Base-by-base conservation (phyloP, 2,888 invertebrate species). In the Watsonalla cultraria region DNA sequence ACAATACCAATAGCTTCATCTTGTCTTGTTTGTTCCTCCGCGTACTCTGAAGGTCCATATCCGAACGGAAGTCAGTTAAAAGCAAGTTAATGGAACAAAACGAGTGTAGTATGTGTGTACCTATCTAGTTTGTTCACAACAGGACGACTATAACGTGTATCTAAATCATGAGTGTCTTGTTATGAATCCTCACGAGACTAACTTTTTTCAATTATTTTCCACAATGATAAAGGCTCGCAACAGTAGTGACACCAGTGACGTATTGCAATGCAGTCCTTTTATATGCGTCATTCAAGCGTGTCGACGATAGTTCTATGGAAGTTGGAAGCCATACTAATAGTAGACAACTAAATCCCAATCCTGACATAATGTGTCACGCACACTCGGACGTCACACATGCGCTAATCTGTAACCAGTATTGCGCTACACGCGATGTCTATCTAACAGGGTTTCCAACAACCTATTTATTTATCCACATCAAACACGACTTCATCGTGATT, bases 311-410 rank as follows among this genome's bases (percentile, higher is more conserved):
- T 9, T 8, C 60, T 14, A 50, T 57, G 59, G 64, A 60, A 69
- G 24, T 24, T 24, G 66, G 70, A 68, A 56, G 60, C 65, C 74
- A 72, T 72, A 71, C 69, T 65, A 61, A 65, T 63, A 64, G 59
- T 58, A 56, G 72, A 64, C 72, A 69, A 54, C 51, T 53, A 55
- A 65, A 63, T 56, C 56, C 58, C 57, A 53, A 54, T 55, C 57
- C 60, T 59, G 59, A 61, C 59, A 60, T 65, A 64, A 61, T 62
- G 59, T 48, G 51, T 48, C 48, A 46, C 48, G 13, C 46, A 47
- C 46, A 13, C 51, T 48, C 47, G 13, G 35, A 48, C 14, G 49
- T 37, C 37, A 14, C 49, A 49, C 37, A 49, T 37, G 7, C n/a
- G 15, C 15, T 49, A 62, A 69, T 62, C 56, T 58, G 51, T 57